Conservation (phyloP, 2,797 vertebrate genomes). For the Pangasius sanitwongsei region DNA sequence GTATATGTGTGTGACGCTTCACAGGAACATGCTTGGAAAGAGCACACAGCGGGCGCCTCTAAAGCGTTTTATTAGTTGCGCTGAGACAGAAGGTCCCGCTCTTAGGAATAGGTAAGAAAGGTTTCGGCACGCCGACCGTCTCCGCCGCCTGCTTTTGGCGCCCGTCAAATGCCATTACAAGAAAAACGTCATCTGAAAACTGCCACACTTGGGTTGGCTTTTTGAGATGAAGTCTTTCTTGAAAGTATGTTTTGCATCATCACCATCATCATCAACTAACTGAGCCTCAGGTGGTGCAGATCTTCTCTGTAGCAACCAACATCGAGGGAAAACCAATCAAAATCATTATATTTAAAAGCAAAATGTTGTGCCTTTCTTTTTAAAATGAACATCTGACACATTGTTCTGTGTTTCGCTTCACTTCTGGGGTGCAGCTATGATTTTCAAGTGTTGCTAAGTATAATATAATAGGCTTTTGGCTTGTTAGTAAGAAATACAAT, state of each 20-base stretch:
- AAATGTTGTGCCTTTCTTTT: neutral
- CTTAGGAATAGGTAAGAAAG: slow-evolving; percentile 83
- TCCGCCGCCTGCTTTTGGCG: slow-evolving; percentile 11
- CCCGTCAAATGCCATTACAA: neutral
- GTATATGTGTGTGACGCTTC: slow-evolving; percentile 60
- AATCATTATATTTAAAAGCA: neutral
- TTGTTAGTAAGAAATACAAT: neutral
- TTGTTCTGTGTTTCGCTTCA: neutral
- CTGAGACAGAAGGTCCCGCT: slow-evolving; percentile 80
- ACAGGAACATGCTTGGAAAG: slow-evolving; percentile 83
- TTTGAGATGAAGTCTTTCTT: neutral
- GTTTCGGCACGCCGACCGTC: neutral
- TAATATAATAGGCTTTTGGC: neutral
- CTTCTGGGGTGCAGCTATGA: neutral
- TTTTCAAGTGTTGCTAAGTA: neutral
- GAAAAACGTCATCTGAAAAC: neutral
- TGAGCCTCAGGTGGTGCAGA: slow-evolving; percentile 51
- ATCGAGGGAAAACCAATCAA: neutral
- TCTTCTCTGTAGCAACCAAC: slow-evolving; percentile 40
- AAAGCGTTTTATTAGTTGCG: slow-evolving; percentile 90
- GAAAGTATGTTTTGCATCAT: neutral
- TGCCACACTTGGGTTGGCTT: too few relatives aligned
- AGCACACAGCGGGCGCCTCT: slow-evolving; percentile 81
- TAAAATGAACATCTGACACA: neutral
- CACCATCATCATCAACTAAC: neutral